Conservation (phyloP, 2,797 vertebrate species). For the Tenualosa ilisha region DNA sequence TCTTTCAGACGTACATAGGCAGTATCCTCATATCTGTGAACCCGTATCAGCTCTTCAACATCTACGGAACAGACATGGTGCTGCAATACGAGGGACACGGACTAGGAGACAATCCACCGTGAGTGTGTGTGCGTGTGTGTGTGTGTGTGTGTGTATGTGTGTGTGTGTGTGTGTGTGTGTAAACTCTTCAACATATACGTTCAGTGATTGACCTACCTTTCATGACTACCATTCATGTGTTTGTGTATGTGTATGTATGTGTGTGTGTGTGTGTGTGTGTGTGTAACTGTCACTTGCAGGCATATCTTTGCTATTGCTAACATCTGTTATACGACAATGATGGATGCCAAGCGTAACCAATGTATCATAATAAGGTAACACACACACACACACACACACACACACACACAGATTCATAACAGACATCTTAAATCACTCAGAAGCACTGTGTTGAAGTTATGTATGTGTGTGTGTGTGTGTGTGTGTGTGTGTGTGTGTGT, state of each 20-base stretch:
- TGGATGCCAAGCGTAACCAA: conserved; percentile 97
- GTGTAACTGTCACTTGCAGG: conserved; percentile 64
- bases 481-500: too few relatives aligned
- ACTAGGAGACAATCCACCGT: conserved; percentile 94
- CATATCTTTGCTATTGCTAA: conserved; percentile 96
- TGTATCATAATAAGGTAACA: conserved; percentile 96
- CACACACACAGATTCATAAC: not conserved
- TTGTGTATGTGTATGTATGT: not conserved
- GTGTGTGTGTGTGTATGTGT: conserved; percentile 5
- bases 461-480: too few relatives aligned
- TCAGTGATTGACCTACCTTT: not conserved
- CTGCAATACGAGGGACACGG: conserved; percentile 86
- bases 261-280: conserved; percentile 17
- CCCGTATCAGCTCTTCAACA: conserved; percentile 89
- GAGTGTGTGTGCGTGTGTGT: conserved; percentile 63
- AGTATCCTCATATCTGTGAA: conserved; percentile 94
- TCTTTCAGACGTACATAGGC: conserved; percentile 90
- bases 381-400: conserved; percentile 10
- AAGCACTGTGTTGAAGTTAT: too few relatives aligned
- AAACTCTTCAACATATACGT: too few relatives aligned
- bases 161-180: not conserved
- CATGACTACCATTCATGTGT: conserved; percentile 29
- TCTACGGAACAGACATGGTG: conserved; percentile 91
- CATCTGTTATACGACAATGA: conserved; percentile 90
- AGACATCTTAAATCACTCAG: not conserved